Conservation (phyloP, 2,888 invertebrate species). For the Sarcophaga carnaria region DNA sequence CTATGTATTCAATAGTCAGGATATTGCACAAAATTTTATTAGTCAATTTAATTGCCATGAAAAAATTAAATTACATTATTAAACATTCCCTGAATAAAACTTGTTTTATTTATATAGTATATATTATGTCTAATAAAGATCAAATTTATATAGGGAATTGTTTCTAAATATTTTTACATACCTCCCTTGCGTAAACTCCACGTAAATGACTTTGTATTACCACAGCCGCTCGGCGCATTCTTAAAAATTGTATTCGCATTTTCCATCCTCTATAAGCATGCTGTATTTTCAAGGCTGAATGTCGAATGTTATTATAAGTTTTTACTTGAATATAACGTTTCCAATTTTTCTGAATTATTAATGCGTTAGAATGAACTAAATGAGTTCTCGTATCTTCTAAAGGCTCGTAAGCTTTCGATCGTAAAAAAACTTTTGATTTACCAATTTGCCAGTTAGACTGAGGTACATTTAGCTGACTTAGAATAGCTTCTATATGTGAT, state of each 20-base stretch:
- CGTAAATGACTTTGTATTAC: slow-evolving; percentile 93
- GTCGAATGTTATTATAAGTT: slow-evolving; percentile 86
- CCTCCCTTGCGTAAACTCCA: slow-evolving; percentile 95
- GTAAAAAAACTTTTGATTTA: slow-evolving; percentile 91
- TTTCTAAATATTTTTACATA: slow-evolving; percentile 73
- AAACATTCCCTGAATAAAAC: no score
- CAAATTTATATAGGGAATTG: neutral
- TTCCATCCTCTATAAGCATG: slow-evolving; percentile 94
- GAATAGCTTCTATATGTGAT: slow-evolving; percentile 80
- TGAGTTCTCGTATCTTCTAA: slow-evolving; percentile 90
- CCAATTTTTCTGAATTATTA: slow-evolving; percentile 90
- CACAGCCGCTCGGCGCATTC: slow-evolving; percentile 91
- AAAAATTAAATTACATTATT: no score
- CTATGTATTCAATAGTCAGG: no score
- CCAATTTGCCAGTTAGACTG: slow-evolving; percentile 94
- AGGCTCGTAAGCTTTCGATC: slow-evolving; percentile 90
- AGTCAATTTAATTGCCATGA: no score
- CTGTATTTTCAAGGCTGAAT: slow-evolving; percentile 89
- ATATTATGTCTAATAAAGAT: neutral
- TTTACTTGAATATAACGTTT: slow-evolving; percentile 86
- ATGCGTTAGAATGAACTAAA: slow-evolving; percentile 87
- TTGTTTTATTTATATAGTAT: no score
- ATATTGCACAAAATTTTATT: no score
- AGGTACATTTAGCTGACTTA: slow-evolving; percentile 86
- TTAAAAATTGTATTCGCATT: slow-evolving; percentile 90